Evolutionary conservation across 2,113 vertebrate genomes (phyloP).

Genomic region (Sturnira hondurensis): DNA sequence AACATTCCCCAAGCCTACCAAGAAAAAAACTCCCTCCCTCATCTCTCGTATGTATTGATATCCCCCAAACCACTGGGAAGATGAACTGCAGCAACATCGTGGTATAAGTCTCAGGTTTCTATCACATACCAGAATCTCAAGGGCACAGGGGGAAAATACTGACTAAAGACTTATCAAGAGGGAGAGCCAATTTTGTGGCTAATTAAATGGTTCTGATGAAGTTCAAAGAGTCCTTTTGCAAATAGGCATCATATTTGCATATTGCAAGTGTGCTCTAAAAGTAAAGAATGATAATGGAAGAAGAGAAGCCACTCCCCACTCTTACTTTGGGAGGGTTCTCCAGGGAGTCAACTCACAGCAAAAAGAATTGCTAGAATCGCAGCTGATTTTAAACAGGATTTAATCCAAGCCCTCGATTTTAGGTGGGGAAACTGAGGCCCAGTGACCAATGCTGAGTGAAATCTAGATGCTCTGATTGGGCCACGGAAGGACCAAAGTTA

Average conservation of each 20-base stretch:
- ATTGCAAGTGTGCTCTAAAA: neutral
- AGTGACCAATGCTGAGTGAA: neutral
- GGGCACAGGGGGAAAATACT: neutral
- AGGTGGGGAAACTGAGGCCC: neutral
- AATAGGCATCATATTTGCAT: neutral
- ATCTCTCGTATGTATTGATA: neutral
- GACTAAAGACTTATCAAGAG: neutral
- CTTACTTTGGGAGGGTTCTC: neutral
- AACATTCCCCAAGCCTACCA: neutral
- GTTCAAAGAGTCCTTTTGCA: neutral
- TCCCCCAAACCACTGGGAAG: neutral
- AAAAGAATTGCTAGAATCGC: neutral
- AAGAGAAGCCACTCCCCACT: neutral
- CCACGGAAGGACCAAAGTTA: neutral
- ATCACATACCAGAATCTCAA: conserved; percentile 17
- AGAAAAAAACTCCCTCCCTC: neutral
- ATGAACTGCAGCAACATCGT: neutral
- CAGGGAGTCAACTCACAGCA: neutral
- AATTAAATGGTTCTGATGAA: conserved; percentile 8
- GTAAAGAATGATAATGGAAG: neutral
- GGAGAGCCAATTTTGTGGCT: neutral
- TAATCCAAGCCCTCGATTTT: neutral
- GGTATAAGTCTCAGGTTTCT: neutral
- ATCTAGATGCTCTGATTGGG: neutral
- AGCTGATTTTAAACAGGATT: neutral